Percentiles rank a stretch among this genome's conserved stretches.
Conservation (phyloP, 1,140 invertebrate species). For the Drosophila nasuta region DNA sequence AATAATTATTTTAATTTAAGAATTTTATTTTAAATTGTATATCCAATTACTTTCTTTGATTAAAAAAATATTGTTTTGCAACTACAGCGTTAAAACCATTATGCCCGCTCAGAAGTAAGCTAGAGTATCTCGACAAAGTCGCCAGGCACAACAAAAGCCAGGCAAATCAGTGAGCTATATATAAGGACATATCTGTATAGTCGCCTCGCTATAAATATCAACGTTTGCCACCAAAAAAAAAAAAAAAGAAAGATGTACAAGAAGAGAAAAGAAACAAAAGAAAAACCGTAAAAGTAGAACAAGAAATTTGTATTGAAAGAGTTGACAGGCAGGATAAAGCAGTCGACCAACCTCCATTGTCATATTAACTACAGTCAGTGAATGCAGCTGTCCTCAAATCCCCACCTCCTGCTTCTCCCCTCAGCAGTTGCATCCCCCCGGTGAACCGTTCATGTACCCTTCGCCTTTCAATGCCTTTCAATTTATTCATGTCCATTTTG, state of each 20-base stretch:
- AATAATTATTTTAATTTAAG: too few relatives aligned
- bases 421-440: slow-evolving; percentile 3
- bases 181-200: slow-evolving; percentile 20
- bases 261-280: slow-evolving; percentile 16
- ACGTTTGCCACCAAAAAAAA: slow-evolving; percentile 5
- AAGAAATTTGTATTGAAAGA: slow-evolving; percentile 63
- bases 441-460: background rate
- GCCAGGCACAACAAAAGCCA: slow-evolving; percentile 34
- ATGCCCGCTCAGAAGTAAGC: slow-evolving; percentile 30
- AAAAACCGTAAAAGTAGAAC: slow-evolving; percentile 27
- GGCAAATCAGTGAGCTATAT: slow-evolving; percentile 26
- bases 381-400: slow-evolving; percentile 38
- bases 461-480: slow-evolving; percentile 66
- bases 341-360: slow-evolving; percentile 68
- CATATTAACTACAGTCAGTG: slow-evolving; percentile 57
- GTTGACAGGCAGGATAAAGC: slow-evolving; percentile 66
- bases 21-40: too few relatives aligned
- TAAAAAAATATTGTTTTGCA: too few relatives aligned
- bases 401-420: too few relatives aligned
- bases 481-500: slow-evolving; percentile 80
- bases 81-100: background rate
- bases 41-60: background rate
- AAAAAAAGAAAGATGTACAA: background rate
- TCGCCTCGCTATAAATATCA: slow-evolving; percentile 50
- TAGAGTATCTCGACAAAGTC: slow-evolving; percentile 46